Evolutionary conservation across 2,113 vertebrate species (phyloP), one percentile per base, ranked within the genome.

Genomic region (Nettapus auritus): DNA sequence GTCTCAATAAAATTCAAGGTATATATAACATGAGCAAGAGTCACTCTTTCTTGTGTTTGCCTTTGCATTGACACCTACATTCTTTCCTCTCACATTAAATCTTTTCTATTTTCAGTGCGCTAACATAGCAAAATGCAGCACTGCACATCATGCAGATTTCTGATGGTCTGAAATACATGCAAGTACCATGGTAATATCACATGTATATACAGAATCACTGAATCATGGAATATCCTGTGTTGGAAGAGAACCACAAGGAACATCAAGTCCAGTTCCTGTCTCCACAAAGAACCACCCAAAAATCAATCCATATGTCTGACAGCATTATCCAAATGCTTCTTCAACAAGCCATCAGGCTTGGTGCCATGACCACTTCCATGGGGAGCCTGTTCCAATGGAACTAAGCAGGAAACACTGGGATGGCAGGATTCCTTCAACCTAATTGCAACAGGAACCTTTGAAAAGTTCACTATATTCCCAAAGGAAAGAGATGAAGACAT

Each of bases 121-220:
- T 82, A 56, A 46, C 16, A 22, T 14, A 23, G 29, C 3, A 2
- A 76, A 59, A 89, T 28, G 33, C 33, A 89, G 34, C 46, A 56
- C n/a, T 28, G 29, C 8, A 63, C 33, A 46, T 9, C 28, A 18
- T 1, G 3, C 8, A 75, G 64, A 46, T 25, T 60, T 70, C n/a
- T 33, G 33, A 55, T 84, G 23, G 34, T 48, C 28, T 78, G 48
- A 56, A 89, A 82, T 74, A 68, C 26, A 6, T 3, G 16, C 10
- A 19, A 1, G 1, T 20, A 5, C 28, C 44, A 21, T 2, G 8
- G 50, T 8, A 85, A 14, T n/a, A 36, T 26, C 57, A 82, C 33
- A 33, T 0, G 0, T 10, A 22, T 3, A 31, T 36, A 21, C 17
- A 62, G 34, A 62, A 62, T 26, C 23, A 22, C 34, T 26, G 34